Percentiles rank a stretch among this genome's conserved stretches.
These are phyloP conservation scores for Heliconius aoede DNA, from an alignment of 2,888 invertebrate genomes.

Conservation along the genomic window DNA sequence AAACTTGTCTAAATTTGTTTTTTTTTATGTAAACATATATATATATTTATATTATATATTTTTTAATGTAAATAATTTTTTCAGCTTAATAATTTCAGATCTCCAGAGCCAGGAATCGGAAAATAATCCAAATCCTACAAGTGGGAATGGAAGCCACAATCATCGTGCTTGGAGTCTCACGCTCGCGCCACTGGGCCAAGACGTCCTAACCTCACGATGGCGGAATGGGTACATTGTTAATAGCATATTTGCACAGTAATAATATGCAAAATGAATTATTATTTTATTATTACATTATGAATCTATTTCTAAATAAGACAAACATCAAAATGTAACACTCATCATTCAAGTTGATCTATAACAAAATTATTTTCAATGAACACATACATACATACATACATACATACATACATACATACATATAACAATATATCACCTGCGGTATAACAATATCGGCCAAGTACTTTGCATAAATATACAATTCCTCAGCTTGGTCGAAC, in stretches of 20 bases:
- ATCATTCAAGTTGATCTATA: not conserved
- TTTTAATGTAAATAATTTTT: too few species aligned
- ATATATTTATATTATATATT: too few species aligned
- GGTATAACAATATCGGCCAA: slow-evolving; percentile 99
- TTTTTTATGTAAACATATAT: too few species aligned
- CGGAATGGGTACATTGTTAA: too few species aligned
- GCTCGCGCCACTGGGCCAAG: not conserved
- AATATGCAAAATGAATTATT: too few species aligned
- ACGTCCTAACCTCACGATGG: too few species aligned
- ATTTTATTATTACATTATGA: too few species aligned
- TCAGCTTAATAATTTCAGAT: not conserved
- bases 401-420: not conserved
- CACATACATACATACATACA: too few species aligned
- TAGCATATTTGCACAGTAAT: too few species aligned
- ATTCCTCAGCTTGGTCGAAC: slow-evolving; percentile 95
- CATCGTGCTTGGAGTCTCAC: not conserved
- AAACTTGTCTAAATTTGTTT: too few species aligned
- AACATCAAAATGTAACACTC: not conserved
- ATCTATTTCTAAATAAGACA: not conserved
- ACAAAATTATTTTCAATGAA: not conserved
- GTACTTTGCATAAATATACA: slow-evolving; percentile 98
- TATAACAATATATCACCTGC: slow-evolving; percentile 86
- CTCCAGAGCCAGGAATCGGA: too few species aligned
- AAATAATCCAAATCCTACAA: not conserved
- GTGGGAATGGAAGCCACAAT: not conserved